phyloP scores from a whole-genome alignment of 2,113 vertebrate species.

The Takifugu flavidus region DNA sequence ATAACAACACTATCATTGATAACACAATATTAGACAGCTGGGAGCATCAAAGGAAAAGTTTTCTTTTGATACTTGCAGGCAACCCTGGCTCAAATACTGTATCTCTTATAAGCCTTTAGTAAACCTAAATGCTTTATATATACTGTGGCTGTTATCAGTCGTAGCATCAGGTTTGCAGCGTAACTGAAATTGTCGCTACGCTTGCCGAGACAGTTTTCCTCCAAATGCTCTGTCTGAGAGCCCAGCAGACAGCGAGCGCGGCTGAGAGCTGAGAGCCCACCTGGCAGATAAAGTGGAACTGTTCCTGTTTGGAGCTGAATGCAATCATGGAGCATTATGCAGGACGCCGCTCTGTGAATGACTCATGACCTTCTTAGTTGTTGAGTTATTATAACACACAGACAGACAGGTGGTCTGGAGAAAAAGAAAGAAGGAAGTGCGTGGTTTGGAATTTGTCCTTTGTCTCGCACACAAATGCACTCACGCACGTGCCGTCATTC shows the following conservation, averaged over 20 bases:
- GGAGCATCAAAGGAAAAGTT: too few species aligned
- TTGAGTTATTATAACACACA: constrained; percentile 48
- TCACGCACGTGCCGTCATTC: constrained; percentile 22
- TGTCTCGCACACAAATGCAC: constrained; percentile 16
- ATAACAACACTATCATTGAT: too few species aligned
- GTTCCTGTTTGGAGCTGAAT: constrained; percentile 54
- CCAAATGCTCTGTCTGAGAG: constrained; percentile 16
- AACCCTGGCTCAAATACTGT: not conserved
- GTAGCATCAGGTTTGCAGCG: constrained; percentile 3
- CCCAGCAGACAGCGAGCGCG: constrained; percentile 8
- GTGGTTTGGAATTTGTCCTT: constrained; percentile 43
- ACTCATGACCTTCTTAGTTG: constrained; percentile 40
- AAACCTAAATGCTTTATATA: constrained; percentile 1
- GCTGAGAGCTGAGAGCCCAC: constrained; percentile 47
- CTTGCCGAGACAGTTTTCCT: not conserved
- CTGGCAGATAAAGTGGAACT: constrained; percentile 55
- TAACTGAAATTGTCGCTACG: constrained; percentile 4
- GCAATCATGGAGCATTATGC: constrained; percentile 63
- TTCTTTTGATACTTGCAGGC: too few species aligned
- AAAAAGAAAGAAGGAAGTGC: constrained; percentile 58
- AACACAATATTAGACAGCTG: too few species aligned
- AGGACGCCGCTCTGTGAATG: constrained; percentile 48
- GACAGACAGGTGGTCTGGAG: constrained; percentile 64
- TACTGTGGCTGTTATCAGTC: constrained; percentile 2
- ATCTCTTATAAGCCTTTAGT: not conserved